A percentile compares a stretch with the other conserved stretches of the same genome.
phyloP scores from a whole-genome alignment of 2,113 vertebrate genomes.

The Brienomyrus longianalis region DNA sequence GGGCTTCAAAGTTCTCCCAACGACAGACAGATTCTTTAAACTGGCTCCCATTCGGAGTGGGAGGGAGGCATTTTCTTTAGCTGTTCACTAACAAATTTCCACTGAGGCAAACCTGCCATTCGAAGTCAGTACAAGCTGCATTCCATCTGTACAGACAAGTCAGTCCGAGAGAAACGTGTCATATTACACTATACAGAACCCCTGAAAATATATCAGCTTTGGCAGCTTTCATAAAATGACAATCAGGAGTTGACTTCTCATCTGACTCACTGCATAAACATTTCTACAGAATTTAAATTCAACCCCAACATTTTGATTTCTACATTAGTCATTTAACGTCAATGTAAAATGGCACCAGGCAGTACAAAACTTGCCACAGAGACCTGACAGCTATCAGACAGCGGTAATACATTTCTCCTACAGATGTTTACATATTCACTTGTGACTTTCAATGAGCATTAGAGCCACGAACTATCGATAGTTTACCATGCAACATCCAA shows the following conservation, averaged over 20 bases:
- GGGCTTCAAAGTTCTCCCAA: conserved; percentile 12
- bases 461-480: neutral
- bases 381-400: neutral
- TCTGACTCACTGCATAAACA: neutral
- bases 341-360: neutral
- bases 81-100: neutral
- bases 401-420: neutral
- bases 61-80: neutral
- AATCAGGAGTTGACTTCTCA: neutral
- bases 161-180: neutral
- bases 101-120: neutral
- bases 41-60: neutral
- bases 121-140: neutral
- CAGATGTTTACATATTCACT: neutral
- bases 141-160: neutral
- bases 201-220: neutral
- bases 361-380: neutral
- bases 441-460: neutral
- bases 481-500: neutral
- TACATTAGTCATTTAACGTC: neutral
- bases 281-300: neutral
- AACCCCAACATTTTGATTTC: neutral
- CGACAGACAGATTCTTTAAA: neutral
- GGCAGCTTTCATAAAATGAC: neutral
- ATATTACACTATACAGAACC: neutral